Evolutionary conservation across 2,113 vertebrate species (phyloP).

Genomic region (Aphyosemion australe): DNA sequence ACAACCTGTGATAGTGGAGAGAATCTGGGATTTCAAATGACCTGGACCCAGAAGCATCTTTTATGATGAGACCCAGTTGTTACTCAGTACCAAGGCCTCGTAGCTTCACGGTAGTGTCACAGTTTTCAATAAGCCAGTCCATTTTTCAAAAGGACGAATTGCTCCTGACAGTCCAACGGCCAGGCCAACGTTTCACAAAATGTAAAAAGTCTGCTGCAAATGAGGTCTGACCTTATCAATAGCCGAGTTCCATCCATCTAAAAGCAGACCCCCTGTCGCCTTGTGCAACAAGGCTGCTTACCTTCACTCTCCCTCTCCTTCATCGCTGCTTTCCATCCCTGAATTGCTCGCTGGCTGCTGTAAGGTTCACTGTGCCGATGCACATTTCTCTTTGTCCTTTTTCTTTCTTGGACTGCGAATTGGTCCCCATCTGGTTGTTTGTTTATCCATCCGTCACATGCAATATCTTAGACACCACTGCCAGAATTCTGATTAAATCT

Average conservation of each 20-base stretch:
- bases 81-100: constrained; percentile 30
- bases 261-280: constrained; percentile 72
- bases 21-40: constrained; percentile 40
- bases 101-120: constrained; percentile 66
- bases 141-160: constrained; percentile 81
- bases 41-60: constrained; percentile 17
- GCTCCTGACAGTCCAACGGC: constrained; percentile 81
- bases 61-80: constrained; percentile 52
- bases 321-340: constrained; percentile 35
- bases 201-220: constrained; percentile 85
- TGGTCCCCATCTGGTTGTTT: constrained; percentile 45
- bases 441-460: constrained; percentile 50
- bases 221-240: constrained; percentile 89
- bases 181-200: constrained; percentile 83
- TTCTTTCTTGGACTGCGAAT: constrained; percentile 35
- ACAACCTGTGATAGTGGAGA: constrained; percentile 39
- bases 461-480: constrained; percentile 40
- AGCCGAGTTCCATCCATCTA: constrained; percentile 85
- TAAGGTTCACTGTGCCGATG: constrained; percentile 29
- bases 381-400: constrained; percentile 31
- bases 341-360: constrained; percentile 36
- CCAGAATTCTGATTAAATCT: constrained; percentile 49
- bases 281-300: constrained; percentile 51
- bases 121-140: constrained; percentile 72
- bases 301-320: constrained; percentile 18